A percentile compares a stretch with the other conserved stretches of the same genome.
These are phyloP conservation scores for Gambusia holbrooki DNA, from an alignment of 2,113 vertebrate genomes.

Conservation along the genomic window DNA sequence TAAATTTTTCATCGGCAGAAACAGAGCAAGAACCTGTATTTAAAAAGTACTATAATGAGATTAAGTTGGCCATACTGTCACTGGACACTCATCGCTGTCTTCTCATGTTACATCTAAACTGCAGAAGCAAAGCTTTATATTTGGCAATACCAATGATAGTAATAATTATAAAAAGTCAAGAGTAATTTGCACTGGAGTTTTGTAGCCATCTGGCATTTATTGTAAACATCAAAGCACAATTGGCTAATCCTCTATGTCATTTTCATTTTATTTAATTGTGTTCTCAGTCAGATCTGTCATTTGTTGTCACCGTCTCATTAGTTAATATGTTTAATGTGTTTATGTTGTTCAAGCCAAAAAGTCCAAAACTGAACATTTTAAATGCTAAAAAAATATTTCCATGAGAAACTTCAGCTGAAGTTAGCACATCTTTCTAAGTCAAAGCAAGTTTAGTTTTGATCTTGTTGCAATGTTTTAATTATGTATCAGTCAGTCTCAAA, in stretches of 20 bases:
- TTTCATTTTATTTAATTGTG: constrained; percentile 62
- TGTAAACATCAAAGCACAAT: constrained; percentile 7
- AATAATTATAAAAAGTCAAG: neutral
- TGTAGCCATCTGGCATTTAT: neutral
- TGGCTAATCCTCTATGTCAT: constrained; percentile 38
- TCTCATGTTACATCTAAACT: constrained; percentile 24
- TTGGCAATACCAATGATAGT: neutral
- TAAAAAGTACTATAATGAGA: constrained; percentile 24
- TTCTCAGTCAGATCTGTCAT: constrained; percentile 54
- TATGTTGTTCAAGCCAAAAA: constrained; percentile 49
- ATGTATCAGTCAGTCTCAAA: constrained; percentile 13
- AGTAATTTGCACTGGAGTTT: neutral
- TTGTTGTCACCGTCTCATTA: constrained; percentile 62
- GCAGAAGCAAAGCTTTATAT: constrained; percentile 12
- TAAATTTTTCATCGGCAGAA: neutral
- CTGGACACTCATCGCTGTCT: constrained; percentile 80
- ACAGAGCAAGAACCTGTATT: constrained; percentile 38
- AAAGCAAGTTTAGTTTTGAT: neutral
- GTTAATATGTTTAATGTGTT: constrained; percentile 60
- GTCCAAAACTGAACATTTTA: neutral
- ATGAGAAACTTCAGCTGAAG: neutral
- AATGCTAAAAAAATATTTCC: neutral
- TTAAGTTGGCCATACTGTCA: constrained; percentile 79
- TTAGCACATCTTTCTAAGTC: neutral
- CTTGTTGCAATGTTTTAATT: constrained; percentile 28